Base-by-base conservation (phyloP, 2,888 invertebrate genomes). In the Heliconius ethilla region DNA sequence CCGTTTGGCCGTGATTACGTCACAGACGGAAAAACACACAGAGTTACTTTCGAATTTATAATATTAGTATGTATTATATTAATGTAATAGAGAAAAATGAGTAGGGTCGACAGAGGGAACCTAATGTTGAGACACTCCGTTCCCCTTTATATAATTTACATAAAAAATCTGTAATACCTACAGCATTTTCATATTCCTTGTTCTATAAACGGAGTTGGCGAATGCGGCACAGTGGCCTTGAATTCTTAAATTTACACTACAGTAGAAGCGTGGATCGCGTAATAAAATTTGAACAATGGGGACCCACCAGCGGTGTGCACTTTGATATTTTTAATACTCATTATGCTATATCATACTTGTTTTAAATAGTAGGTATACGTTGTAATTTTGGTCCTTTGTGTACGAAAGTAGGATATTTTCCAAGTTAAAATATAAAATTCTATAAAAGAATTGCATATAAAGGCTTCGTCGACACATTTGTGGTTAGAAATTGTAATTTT, bases 281-380 rank as follows among this genome's bases (percentile, higher is more conserved):
- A 77, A 25, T 73, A 76, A 76, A 77, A 66, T 66, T 72, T 66
- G 37, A 72, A 70, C 59, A 70, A 70, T 62, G 29, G 67, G 37
- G 25, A 77, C 25, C 22, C 22, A 67, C 55, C 51, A 70, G 45
- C 70, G 63, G 45, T 67, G 55, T 76, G 25, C 55, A 37, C 72
- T 77, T 73, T 77, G 66, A 77, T 72, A 59, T 72, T 72, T 76
- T 72, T n/a, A 66, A 29, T 40, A 27, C 59, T 77, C 27, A 77
- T 77, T 77, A 76, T 13, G 67, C 55, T 15, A 62, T 40, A 67
- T 29, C 29, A 22, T 70, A 59, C 59, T 59, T 62, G 59, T 73
- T 62, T 74, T 45, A 29, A 74, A 72, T 33, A 72, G 9, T 73
- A 40, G 11, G 37, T 40, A 11, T 59, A 37, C 37, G 62, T 45